A percentile compares a stretch with the other conserved stretches of the same genome.
Evolutionary conservation across 2,888 invertebrate species (phyloP).

Genomic region (Coleophora flavipennella): DNA sequence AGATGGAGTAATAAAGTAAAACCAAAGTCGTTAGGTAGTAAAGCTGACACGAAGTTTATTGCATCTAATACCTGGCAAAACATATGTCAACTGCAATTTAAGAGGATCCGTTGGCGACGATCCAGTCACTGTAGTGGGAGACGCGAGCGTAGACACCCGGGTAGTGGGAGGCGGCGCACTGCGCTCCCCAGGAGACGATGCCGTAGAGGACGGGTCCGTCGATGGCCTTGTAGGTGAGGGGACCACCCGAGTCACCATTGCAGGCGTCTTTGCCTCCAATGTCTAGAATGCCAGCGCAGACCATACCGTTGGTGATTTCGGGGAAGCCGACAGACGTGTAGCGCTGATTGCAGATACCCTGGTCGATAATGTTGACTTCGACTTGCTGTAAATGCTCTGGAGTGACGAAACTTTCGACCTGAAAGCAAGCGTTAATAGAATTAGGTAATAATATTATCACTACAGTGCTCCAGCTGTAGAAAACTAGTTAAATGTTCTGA

Average conservation of each 20-base stretch:
- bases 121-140: constrained; percentile 17
- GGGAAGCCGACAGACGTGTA: constrained; percentile 20
- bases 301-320: constrained; percentile 27
- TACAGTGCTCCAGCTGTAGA: too few relatives aligned
- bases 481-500: too few relatives aligned
- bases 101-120: constrained; percentile 3
- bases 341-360: constrained; percentile 22
- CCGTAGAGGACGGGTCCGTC: background rate
- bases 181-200: constrained; percentile 27
- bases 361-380: constrained; percentile 27
- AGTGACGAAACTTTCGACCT: too few relatives aligned
- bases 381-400: too few relatives aligned
- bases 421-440: too few relatives aligned
- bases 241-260: constrained; percentile 49
- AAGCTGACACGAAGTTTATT: too few relatives aligned
- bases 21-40: too few relatives aligned
- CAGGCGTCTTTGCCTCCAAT: constrained; percentile 20
- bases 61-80: too few relatives aligned
- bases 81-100: too few relatives aligned
- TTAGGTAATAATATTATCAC: too few relatives aligned
- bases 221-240: constrained; percentile 23
- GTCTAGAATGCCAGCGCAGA: constrained; percentile 34
- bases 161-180: constrained; percentile 38
- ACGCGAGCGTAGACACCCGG: constrained; percentile 50
- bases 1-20: too few relatives aligned